phyloP scores from a whole-genome alignment of 2,888 invertebrate genomes.

The Pecten maximus region DNA sequence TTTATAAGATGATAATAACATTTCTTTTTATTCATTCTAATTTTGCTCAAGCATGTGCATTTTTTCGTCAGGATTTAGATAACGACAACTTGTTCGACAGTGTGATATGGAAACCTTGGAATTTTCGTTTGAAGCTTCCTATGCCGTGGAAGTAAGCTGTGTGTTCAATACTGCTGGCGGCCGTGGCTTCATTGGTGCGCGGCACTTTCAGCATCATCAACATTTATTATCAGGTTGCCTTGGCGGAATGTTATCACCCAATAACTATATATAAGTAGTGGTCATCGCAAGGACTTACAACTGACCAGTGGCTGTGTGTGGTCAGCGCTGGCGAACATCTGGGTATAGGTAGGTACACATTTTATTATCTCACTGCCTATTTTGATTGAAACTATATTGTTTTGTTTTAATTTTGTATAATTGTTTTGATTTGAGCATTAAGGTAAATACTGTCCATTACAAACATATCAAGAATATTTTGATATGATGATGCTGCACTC shows the following conservation, averaged over 20 bases:
- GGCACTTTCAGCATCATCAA: neutral
- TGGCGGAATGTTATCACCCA: neutral
- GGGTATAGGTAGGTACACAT: neutral
- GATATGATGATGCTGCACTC: too few species aligned
- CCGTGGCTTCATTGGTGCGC: neutral
- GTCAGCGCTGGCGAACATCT: neutral
- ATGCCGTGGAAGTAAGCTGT: neutral
- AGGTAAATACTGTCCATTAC: too few species aligned
- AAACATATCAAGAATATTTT: too few species aligned
- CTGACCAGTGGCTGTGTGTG: slow-evolving; percentile 23
- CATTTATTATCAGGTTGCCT: neutral
- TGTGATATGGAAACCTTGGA: neutral
- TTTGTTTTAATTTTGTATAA: too few species aligned
- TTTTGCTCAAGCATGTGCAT: too few species aligned
- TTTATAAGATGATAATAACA: too few species aligned
- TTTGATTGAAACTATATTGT: too few species aligned
- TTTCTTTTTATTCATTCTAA: too few species aligned
- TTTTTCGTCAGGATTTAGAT: too few species aligned
- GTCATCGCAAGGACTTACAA: neutral
- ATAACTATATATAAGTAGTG: neutral
- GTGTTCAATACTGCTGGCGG: slow-evolving; percentile 1
- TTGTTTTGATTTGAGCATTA: too few species aligned
- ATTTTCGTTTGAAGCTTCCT: neutral
- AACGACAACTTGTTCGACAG: too few species aligned
- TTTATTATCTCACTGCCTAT: neutral